These are phyloP conservation scores for Drosophila repleta DNA, from an alignment of 1,140 invertebrate species.

Conservation along the genomic window DNA sequence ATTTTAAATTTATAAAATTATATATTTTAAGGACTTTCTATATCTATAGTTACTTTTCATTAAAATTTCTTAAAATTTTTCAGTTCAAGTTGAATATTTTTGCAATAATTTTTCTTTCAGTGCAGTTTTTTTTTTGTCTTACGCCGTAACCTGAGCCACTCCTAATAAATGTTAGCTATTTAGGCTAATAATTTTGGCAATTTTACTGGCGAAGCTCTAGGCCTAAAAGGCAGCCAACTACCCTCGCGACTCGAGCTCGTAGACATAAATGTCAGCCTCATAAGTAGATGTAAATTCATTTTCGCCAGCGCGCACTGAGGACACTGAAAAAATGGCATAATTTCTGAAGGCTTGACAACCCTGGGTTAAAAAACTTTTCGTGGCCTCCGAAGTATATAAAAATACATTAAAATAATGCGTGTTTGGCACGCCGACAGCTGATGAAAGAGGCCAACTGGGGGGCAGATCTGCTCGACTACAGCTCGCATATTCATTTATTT, in stretches of 20 bases:
- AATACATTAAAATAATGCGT: slow-evolving; percentile 79
- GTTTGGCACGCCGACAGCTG: slow-evolving; percentile 61
- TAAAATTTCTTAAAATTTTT: background rate
- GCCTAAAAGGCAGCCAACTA: slow-evolving; percentile 2
- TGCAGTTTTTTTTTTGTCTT: slow-evolving; percentile 35
- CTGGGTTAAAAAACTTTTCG: slow-evolving; percentile 54
- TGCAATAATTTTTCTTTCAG: slow-evolving; percentile 22
- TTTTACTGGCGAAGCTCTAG: slow-evolving; percentile 60
- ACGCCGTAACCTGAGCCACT: slow-evolving; percentile 32
- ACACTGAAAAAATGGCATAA: slow-evolving; percentile 42
- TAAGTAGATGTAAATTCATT: slow-evolving; percentile 47
- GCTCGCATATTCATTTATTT: slow-evolving; percentile 72
- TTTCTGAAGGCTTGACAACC: slow-evolving; percentile 25
- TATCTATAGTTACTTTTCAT: no score
- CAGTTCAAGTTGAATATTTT: background rate
- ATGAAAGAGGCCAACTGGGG: slow-evolving; percentile 38
- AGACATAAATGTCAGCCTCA: slow-evolving; percentile 28
- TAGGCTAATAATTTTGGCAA: slow-evolving; percentile 74
- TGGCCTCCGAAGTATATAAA: slow-evolving; percentile 54
- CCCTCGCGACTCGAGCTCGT: slow-evolving; percentile 13
- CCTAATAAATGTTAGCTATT: slow-evolving; percentile 75
- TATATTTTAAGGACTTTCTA: no score
- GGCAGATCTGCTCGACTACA: slow-evolving; percentile 13
- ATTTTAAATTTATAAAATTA: no score
- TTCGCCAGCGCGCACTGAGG: slow-evolving; percentile 17